These are phyloP conservation scores for Magallana angulata DNA, from an alignment of 1,140 invertebrate genomes.

Conservation along the genomic window DNA sequence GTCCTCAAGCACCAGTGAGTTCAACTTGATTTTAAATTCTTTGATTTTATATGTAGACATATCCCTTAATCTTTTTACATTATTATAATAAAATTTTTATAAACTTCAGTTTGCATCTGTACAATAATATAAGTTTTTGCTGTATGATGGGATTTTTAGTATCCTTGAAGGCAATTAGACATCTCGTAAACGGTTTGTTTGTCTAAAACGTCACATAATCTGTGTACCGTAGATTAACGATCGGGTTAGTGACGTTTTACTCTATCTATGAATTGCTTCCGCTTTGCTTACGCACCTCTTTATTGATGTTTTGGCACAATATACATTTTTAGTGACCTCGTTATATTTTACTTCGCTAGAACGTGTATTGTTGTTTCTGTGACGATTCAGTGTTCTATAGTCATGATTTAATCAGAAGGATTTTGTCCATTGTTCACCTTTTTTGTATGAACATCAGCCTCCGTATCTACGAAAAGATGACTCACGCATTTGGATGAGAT, in stretches of 20 bases:
- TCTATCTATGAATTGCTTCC: conserved; percentile 14
- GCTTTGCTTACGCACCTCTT: conserved; percentile 18
- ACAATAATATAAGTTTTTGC: too few relatives aligned
- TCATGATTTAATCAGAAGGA: background rate
- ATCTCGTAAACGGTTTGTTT: background rate
- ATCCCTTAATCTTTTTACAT: too few relatives aligned
- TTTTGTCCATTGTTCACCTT: background rate
- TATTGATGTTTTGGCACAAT: conserved; percentile 23
- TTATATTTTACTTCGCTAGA: background rate
- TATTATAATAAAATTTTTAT: too few relatives aligned
- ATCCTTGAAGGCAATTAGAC: too few relatives aligned
- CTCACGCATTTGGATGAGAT: background rate
- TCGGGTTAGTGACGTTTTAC: conserved; percentile 2
- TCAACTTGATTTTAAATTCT: too few relatives aligned
- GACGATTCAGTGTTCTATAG: background rate
- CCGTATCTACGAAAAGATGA: conserved; percentile 1
- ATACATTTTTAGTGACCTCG: conserved; percentile 9
- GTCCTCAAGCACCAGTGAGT: too few relatives aligned
- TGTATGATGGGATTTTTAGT: too few relatives aligned
- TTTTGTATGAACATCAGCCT: conserved; percentile 3
- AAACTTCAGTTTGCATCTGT: too few relatives aligned
- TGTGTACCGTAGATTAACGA: background rate
- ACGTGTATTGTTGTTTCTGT: background rate
- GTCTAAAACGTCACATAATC: background rate
- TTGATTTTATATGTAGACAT: too few relatives aligned